Conservation (phyloP, 2,113 vertebrate species). For the Sylvilagus bachmani region DNA sequence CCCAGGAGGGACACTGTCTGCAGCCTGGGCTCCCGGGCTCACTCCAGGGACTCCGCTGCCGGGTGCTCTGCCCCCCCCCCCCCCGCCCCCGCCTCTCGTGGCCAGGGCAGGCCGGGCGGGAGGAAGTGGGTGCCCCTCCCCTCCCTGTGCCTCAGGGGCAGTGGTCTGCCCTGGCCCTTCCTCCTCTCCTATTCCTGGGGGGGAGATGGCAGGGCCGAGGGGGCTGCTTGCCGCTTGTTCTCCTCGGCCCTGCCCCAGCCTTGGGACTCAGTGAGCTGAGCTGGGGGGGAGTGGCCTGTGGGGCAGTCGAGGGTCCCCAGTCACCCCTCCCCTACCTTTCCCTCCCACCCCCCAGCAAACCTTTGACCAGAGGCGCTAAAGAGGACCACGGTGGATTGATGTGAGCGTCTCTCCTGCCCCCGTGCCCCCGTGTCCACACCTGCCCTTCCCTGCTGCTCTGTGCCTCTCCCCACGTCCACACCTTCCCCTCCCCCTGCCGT, state of each 20-base stretch:
- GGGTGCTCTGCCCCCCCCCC: background rate
- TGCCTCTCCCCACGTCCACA: background rate
- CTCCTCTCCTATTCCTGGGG: background rate
- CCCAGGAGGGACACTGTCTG: background rate
- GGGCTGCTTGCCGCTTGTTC: background rate
- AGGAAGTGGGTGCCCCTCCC: too few species aligned
- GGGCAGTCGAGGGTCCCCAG: constrained; percentile 63
- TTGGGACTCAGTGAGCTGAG: background rate
- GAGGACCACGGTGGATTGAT: constrained; percentile 85
- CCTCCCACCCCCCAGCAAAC: constrained; percentile 79
- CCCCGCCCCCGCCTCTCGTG: too few species aligned
- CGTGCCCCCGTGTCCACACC: background rate
- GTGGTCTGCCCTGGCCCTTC: background rate
- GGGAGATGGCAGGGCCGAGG: background rate
- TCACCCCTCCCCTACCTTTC: constrained; percentile 66
- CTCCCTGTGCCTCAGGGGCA: background rate
- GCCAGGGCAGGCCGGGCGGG: too few species aligned
- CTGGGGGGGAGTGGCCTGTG: constrained; percentile 19
- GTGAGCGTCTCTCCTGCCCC: constrained; percentile 71
- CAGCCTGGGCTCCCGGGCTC: background rate
- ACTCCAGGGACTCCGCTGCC: background rate
- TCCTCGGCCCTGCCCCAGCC: constrained; percentile 35
- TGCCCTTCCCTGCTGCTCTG: background rate
- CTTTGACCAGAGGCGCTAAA: constrained; percentile 84
- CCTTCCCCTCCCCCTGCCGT: too few species aligned